These are phyloP conservation scores for Drosophila nigricruria DNA, from an alignment of 2,888 invertebrate species.

Conservation along the genomic window DNA sequence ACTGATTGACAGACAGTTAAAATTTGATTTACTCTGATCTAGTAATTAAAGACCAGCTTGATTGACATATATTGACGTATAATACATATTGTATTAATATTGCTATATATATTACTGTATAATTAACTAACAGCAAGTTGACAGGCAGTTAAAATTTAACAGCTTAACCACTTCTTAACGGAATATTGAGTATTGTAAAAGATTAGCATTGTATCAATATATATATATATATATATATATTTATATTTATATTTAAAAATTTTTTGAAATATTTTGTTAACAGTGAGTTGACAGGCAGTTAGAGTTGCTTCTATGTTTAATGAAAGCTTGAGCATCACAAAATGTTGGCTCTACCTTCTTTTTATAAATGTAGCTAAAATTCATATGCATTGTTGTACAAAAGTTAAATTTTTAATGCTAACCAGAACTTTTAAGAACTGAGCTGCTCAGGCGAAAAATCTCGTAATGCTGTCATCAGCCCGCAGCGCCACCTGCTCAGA, in stretches of 20 bases:
- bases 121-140: background rate
- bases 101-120: too few species aligned
- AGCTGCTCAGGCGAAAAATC: conserved; percentile 13
- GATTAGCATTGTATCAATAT: too few species aligned
- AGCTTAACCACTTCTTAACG: background rate
- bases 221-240: too few species aligned
- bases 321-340: background rate
- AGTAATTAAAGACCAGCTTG: background rate
- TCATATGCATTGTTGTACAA: background rate
- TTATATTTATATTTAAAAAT: too few species aligned
- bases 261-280: background rate
- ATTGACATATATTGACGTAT: too few species aligned
- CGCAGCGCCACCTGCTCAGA: background rate
- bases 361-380: background rate
- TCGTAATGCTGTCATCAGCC: conserved; percentile 23
- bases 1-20: too few species aligned
- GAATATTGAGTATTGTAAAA: background rate
- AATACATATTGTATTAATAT: background rate
- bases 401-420: background rate
- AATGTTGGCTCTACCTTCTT: background rate
- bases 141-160: background rate
- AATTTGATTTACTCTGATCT: background rate
- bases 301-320: background rate
- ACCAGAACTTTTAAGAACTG: background rate
- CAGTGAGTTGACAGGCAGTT: background rate